Conservation (phyloP, 1,140 invertebrate species). For the Drosophila dunni region DNA sequence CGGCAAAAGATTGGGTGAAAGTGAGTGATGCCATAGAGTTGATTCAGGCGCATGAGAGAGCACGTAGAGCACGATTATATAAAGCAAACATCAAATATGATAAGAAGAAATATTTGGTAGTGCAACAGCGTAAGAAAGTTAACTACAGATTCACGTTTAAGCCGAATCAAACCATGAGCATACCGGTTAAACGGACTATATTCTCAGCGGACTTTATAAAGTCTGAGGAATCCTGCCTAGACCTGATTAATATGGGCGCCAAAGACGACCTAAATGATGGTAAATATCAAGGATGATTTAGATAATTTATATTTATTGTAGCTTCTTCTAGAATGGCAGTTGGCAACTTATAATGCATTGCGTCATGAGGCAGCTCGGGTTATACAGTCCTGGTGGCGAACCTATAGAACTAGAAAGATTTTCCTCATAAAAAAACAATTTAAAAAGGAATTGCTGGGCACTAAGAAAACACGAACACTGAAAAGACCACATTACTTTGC, state of each 20-base stretch:
- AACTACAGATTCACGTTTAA: conserved; percentile 76
- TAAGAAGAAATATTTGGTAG: conserved; percentile 55
- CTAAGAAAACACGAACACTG: conserved; percentile 80
- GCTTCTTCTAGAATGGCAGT: conserved; percentile 28
- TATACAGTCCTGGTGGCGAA: conserved; percentile 86
- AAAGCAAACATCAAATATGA: conserved; percentile 73
- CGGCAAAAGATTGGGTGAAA: conserved; percentile 39
- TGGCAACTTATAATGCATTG: background rate
- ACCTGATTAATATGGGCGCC: conserved; percentile 37
- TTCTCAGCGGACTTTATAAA: conserved; percentile 73
- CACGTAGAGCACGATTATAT: conserved; percentile 86
- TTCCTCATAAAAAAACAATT: conserved; percentile 72
- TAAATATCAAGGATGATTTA: no score
- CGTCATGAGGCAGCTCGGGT: conserved; percentile 74
- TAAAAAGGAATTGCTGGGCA: conserved; percentile 84
- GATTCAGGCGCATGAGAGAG: conserved; percentile 86
- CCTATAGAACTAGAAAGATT: conserved; percentile 75
- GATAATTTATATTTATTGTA: no score
- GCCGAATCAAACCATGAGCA: conserved; percentile 71
- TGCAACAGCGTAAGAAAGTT: conserved; percentile 53
- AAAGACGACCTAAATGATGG: conserved; percentile 26
- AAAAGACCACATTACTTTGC: conserved; percentile 42
- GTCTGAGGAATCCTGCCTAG: conserved; percentile 44
- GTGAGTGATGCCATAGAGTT: conserved; percentile 80
- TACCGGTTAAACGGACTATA: conserved; percentile 75